A percentile compares a stretch with the other conserved stretches of the same genome.
Evolutionary conservation across 2,113 vertebrate species (phyloP).

Genomic region (Thamnophis sirtalis): DNA sequence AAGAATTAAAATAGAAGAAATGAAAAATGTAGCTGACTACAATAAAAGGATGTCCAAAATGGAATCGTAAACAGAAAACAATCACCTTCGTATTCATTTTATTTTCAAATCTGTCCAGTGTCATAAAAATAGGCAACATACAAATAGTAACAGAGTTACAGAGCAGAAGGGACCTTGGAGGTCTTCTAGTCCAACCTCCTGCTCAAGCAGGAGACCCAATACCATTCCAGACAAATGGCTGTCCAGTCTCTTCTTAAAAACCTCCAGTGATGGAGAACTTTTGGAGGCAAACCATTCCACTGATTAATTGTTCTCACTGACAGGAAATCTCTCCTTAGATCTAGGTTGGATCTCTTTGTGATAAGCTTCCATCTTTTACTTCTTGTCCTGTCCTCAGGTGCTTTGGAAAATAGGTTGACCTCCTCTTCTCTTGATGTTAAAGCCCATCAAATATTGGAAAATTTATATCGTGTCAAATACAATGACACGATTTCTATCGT

Average conservation of each 20-base stretch:
- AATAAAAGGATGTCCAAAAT: neutral
- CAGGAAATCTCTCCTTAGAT: neutral
- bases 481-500: neutral
- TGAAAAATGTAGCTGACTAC: neutral
- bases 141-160: neutral
- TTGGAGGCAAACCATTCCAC: neutral
- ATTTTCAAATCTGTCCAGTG: neutral
- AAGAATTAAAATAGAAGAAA: neutral
- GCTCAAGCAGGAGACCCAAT: neutral
- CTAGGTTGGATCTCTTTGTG: neutral
- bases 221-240: neutral
- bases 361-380: neutral
- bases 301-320: neutral
- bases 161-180: too few species aligned
- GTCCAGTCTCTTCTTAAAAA: neutral
- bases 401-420: neutral
- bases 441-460: neutral
- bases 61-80: neutral
- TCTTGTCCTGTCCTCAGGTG: neutral
- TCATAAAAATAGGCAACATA: neutral
- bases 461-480: neutral
- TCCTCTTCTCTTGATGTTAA: neutral
- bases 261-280: neutral
- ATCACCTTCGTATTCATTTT: neutral
- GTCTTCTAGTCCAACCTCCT: neutral